Conservation (phyloP, 2,888 invertebrate genomes). For the Oscheius sp. region DNA sequence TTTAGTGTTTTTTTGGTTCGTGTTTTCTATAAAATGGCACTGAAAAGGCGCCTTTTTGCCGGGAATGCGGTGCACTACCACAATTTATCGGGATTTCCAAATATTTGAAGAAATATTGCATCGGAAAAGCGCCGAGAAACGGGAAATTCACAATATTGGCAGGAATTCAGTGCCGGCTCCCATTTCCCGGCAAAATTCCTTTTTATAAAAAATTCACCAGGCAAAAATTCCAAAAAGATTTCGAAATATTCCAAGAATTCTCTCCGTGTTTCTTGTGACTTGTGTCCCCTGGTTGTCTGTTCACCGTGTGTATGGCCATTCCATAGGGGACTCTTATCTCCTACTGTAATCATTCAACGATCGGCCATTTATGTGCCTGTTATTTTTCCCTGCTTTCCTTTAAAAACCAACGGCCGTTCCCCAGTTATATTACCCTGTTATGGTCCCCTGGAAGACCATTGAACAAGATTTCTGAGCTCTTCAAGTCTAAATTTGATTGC, state of each 20-base stretch:
- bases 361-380: constrained; percentile 11
- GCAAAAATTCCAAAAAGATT: no score
- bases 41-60: no score
- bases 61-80: no score
- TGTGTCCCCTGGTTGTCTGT: background rate
- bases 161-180: no score
- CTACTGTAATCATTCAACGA: constrained; percentile 28
- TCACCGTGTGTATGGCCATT: background rate
- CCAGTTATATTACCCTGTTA: background rate
- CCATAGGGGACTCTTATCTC: constrained; percentile 8
- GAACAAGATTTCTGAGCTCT: constrained; percentile 1
- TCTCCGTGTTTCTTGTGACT: background rate
- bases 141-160: no score
- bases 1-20: no score
- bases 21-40: no score
- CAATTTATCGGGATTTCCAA: no score
- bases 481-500: background rate
- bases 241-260: background rate
- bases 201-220: no score
- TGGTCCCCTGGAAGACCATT: constrained; percentile 7
- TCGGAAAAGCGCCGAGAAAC: no score
- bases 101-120: no score
- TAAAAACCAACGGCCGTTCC: background rate
- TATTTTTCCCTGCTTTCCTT: background rate
- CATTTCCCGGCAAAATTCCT: no score